phyloP scores from a whole-genome alignment of 2,797 vertebrate species.

The Enteromius trimaculatus region DNA sequence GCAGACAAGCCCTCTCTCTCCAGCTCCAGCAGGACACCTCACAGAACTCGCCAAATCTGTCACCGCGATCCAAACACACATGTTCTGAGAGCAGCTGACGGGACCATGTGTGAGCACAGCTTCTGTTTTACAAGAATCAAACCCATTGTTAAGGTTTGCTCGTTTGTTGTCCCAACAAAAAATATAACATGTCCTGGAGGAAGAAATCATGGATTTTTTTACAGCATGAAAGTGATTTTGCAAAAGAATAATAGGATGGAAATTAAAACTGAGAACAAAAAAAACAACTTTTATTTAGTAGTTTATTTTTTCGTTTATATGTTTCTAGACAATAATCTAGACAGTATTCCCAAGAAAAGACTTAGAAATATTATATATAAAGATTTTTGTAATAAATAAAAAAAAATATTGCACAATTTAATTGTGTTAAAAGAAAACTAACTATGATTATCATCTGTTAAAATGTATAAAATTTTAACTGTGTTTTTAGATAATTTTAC shows the following conservation, averaged over 20 bases:
- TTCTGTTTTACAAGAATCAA: slow-evolving; percentile 3
- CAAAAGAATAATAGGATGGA: neutral
- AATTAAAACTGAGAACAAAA: neutral
- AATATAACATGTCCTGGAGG: neutral
- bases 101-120: slow-evolving; percentile 13
- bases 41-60: slow-evolving; percentile 24
- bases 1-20: slow-evolving; percentile 32
- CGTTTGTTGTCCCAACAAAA: neutral
- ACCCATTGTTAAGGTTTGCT: neutral
- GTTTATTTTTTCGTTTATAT: neutral
- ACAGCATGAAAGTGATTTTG: neutral
- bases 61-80: slow-evolving; percentile 10
- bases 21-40: slow-evolving; percentile 42
- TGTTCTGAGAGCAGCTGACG: slow-evolving; percentile 10
- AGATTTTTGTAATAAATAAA: neutral
- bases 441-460: neutral
- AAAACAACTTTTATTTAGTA: neutral
- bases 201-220: neutral
- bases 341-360: neutral
- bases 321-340: neutral
- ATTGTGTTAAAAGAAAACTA: neutral
- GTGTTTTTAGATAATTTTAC: neutral
- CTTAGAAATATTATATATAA: too few relatives aligned
- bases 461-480: neutral
- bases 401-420: neutral